Evolutionary conservation across 2,797 vertebrate species (phyloP), one percentile per base, ranked within the genome.

Genomic region (Triplophysa bombifrons): DNA sequence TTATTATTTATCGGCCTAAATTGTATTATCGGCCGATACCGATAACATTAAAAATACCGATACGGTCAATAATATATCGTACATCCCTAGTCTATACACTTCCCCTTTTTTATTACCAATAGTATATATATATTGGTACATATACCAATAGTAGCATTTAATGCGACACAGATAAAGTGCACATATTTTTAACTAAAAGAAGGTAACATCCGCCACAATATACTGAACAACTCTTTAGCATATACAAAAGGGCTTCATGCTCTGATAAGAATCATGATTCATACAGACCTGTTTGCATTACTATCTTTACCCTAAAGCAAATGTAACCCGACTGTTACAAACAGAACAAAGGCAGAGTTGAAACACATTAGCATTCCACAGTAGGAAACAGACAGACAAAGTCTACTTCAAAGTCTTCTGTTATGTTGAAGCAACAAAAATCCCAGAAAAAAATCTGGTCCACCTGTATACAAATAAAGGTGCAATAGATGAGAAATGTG

Each of bases 251-350:
- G 10, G 46, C 46, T 14, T 12, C 27, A 8, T 2, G 9, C 14
- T 67, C 55, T 6, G 16, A 27, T 55, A 25, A 19, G 10, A 67
- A 66, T 55, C 19, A 13, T 19, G 64, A 65, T 46, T 74, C 61
- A 44, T 34, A 9, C 27, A 63, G 27, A 34, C 27, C 27, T 63
- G 27, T 34, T 67, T 76, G 63, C 34, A 56, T 67, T 55, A 8
- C 65, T 66, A 55, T 66, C 27, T 53, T 48, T 64, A 19, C 13
- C 46, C 27, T 38, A 74, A 51, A 53, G 72, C 60, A 51, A 19
- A 66, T 66, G 50, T 27, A 12, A 66, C 16, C 55, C 16, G 53
- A 5, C 74, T n/a, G 13, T 65, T 65, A 25, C 30, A 41, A 27
- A 7, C 2, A 0, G 48, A 76, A 75, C 74, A 67, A 55, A n/a